These are phyloP conservation scores for Rhabdomys dilectus DNA, from an alignment of 2,113 vertebrate species.

Conservation along the genomic window DNA sequence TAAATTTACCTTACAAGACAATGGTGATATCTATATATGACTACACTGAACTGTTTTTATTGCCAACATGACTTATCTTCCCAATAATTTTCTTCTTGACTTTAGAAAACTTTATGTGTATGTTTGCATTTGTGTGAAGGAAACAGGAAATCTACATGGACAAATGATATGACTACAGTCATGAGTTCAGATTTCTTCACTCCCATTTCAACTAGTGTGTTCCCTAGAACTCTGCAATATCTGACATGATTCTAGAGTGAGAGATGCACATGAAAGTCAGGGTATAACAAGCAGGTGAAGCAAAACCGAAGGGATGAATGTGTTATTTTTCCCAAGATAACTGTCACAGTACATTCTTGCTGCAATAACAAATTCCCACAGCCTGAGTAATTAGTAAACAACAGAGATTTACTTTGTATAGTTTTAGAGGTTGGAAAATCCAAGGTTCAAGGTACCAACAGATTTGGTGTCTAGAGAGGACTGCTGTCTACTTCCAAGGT, in stretches of 20 bases:
- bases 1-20: neutral
- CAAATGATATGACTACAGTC: neutral
- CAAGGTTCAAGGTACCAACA: neutral
- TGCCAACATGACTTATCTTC: neutral
- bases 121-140: neutral
- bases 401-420: neutral
- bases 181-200: neutral
- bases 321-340: neutral
- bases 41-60: neutral
- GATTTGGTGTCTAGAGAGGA: neutral
- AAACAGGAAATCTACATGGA: neutral
- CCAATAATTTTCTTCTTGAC: neutral
- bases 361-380: neutral
- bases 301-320: neutral
- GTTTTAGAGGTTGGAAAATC: neutral
- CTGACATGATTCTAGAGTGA: neutral
- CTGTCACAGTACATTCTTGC: neutral
- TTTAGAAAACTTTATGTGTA: neutral
- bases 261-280: neutral
- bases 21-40: neutral
- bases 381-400: neutral
- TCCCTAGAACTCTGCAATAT: neutral
- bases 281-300: fast-evolving
- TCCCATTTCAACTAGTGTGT: neutral
- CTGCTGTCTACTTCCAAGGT: neutral